Evolutionary conservation across 2,797 vertebrate genomes (phyloP), one percentile per base, ranked within the genome.

Genomic region (Tragopan temminckii): DNA sequence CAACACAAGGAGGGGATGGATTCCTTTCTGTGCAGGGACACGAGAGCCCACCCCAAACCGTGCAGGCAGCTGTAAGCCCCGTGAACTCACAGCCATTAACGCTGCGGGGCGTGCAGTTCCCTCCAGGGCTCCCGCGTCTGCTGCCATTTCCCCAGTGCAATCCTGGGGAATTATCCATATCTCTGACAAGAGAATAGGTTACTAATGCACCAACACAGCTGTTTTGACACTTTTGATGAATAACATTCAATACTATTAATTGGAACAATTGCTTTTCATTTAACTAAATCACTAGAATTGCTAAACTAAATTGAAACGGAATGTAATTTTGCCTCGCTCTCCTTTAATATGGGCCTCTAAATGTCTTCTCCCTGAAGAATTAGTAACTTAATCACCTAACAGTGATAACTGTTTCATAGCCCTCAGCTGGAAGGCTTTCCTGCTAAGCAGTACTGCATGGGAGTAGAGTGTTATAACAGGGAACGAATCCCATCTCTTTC

Each of bases 181-280:
- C 97, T 97, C 97, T 97, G 98, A 98, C 97, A 97, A 97, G 97
- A 98, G 98, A 98, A 98, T 98, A 97, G 98, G 97, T 98, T 98
- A 98, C 97, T 98, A 98, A 98, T 98, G 98, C 97, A 98, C 97
- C 97, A 97, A 96, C 97, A 97, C 97, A 98, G 97, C 97, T 98
- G 97, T 98, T 97, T 97, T 97, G 98, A 98, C 98, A 98, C 97
- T 98, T 97, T 97, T 98, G 98, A 98, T 98, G 98, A 98, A 98
- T 98, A 98, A 98, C 98, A 98, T 97, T 99, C 98, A 98, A 98
- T 98, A 98, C 98, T 98, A 98, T 98, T 99, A 98, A 98, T 98
- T 99, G 98, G 98, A 98, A 98, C 98, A 98, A 98, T 98, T 97
- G 97, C 98, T 98, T 98, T 98, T 99, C 98, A 98, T 98, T 98